These are phyloP conservation scores for Catalaphyllia jardinei DNA, from an alignment of 64 coral and sea anemone species.

Conservation along the genomic window DNA sequence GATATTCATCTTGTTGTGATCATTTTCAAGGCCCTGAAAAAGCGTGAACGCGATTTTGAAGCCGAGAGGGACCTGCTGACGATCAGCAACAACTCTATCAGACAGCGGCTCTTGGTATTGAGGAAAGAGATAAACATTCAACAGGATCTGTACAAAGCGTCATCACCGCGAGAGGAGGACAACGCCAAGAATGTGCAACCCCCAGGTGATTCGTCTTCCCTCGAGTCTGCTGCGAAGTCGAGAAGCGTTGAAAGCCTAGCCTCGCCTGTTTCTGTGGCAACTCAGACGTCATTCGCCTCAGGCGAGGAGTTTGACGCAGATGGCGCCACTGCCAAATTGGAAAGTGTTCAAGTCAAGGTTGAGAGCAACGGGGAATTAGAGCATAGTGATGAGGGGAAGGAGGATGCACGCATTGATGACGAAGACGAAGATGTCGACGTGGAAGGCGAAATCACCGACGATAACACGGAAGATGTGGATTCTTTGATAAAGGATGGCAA, in stretches of 20 bases:
- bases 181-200: neutral
- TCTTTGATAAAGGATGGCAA: neutral
- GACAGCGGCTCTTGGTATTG: constrained; percentile 5
- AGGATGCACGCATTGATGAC: neutral
- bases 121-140: neutral
- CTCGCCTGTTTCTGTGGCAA: constrained; percentile 61
- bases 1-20: neutral
- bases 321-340: neutral
- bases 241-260: constrained; percentile 16
- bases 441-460: constrained; percentile 38
- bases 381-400: neutral
- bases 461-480: constrained; percentile 47
- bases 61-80: constrained; percentile 35
- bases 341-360: neutral
- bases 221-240: neutral
- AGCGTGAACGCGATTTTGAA: constrained; percentile 62
- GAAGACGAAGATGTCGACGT: constrained; percentile 50
- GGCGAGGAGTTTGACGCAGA: constrained; percentile 19
- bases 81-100: constrained; percentile 31
- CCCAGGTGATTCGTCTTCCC: neutral
- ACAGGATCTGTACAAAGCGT: neutral
- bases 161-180: neutral
- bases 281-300: constrained; percentile 48
- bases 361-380: neutral
- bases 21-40: constrained; percentile 37